These are phyloP conservation scores for Melipona bicolor DNA, from an alignment of 2,888 invertebrate species.

Conservation along the genomic window DNA sequence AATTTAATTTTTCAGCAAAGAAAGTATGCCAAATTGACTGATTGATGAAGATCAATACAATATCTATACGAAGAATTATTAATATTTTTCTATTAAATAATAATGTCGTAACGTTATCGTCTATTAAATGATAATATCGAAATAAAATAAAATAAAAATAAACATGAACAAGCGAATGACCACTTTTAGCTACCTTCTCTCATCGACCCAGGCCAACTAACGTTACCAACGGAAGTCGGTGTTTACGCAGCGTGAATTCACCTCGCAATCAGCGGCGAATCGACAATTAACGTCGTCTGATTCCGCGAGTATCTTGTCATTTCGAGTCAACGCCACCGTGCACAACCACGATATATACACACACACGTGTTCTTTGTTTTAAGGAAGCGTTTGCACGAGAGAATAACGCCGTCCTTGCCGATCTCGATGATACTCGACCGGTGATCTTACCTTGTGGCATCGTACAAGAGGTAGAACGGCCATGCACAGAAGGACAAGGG, in stretches of 20 bases:
- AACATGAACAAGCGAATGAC: no score
- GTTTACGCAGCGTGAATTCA: slow-evolving; percentile 53
- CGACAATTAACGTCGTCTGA: slow-evolving; percentile 52
- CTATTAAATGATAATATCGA: no score
- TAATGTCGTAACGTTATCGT: no score
- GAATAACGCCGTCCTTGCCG: slow-evolving; percentile 63
- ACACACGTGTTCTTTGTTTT: slow-evolving; percentile 49
- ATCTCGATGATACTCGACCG: slow-evolving; percentile 43
- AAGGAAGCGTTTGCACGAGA: slow-evolving; percentile 50
- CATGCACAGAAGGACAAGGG: slow-evolving; percentile 82
- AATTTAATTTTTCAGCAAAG: no score
- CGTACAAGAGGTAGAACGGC: slow-evolving; percentile 81
- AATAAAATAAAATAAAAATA: neutral
- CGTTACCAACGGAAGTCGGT: slow-evolving; percentile 24
- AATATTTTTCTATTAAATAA: no score
- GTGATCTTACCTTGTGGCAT: slow-evolving; percentile 82
- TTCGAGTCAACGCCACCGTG: slow-evolving; percentile 46
- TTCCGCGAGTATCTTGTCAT: slow-evolving; percentile 32
- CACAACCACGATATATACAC: neutral
- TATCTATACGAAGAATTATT: no score
- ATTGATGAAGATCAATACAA: no score
- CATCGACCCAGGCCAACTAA: slow-evolving; percentile 18
- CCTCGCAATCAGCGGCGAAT: slow-evolving; percentile 39
- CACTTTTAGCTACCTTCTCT: neutral
- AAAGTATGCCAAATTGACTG: no score